Conservation (phyloP, 2,888 invertebrate genomes). For the Acrobeloides nanus region DNA sequence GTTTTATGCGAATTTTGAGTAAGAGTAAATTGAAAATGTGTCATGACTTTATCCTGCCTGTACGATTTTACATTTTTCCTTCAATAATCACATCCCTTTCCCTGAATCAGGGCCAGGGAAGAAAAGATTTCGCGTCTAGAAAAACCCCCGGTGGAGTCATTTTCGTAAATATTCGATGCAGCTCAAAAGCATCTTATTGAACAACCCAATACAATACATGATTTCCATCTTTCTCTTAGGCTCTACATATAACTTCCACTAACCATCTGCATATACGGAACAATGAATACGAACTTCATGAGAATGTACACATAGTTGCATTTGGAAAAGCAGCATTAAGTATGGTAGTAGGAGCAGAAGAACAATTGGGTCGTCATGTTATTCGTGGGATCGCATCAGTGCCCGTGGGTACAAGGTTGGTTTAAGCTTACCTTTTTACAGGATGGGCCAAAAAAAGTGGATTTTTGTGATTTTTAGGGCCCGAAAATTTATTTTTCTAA, state of each 20-base stretch:
- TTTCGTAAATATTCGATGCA: too few relatives aligned
- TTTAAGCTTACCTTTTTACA: too few relatives aligned
- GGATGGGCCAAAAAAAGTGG: too few relatives aligned
- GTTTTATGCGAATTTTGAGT: too few relatives aligned
- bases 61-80: too few relatives aligned
- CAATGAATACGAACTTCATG: conserved; percentile 14
- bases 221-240: neutral
- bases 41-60: too few relatives aligned
- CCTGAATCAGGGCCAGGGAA: too few relatives aligned
- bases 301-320: conserved; percentile 32
- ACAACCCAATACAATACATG: neutral
- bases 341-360: conserved; percentile 38
- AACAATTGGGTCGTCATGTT: conserved; percentile 21
- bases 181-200: too few relatives aligned
- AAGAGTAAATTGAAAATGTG: too few relatives aligned
- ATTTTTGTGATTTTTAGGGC: too few relatives aligned
- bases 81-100: neutral
- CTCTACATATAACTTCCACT: too few relatives aligned
- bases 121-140: neutral
- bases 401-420: conserved; percentile 16
- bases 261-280: conserved; percentile 9
- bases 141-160: neutral
- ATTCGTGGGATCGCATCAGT: conserved; percentile 31
- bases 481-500: too few relatives aligned
- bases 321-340: conserved; percentile 43